These are phyloP conservation scores for Xestia rhomboidea DNA, from an alignment of 2,888 invertebrate species.

Conservation along the genomic window DNA sequence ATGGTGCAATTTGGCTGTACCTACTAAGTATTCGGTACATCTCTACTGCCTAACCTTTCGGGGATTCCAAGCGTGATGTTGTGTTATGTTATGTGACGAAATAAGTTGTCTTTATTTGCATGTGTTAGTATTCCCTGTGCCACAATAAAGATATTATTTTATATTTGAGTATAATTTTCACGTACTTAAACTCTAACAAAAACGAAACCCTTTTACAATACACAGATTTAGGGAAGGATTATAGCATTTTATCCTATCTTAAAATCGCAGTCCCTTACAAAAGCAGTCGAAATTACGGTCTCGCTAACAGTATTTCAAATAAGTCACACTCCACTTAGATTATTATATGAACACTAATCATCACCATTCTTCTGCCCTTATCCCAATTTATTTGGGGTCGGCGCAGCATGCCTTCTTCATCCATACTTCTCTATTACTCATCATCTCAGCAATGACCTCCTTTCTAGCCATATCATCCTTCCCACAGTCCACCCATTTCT, in stretches of 20 bases:
- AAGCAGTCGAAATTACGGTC: slow-evolving; percentile 21
- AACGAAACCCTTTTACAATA: background rate
- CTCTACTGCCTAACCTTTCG: too few species aligned
- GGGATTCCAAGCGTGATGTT: too few species aligned
- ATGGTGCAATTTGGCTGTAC: too few species aligned
- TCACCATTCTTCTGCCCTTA: too few species aligned
- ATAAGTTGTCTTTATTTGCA: background rate
- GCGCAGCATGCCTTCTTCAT: too few species aligned
- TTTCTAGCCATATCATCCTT: too few species aligned
- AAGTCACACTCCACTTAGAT: too few species aligned
- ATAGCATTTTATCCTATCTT: background rate
- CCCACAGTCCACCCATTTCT: too few species aligned
- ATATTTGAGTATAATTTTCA: background rate
- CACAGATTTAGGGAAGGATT: slow-evolving; percentile 5
- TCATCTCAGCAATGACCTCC: too few species aligned
- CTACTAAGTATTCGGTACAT: too few species aligned
- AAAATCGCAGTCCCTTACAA: slow-evolving; percentile 4
- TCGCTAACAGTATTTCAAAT: background rate
- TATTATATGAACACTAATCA: slow-evolving; percentile 39
- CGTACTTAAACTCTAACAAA: background rate
- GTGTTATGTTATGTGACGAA: background rate
- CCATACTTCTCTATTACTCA: too few species aligned
- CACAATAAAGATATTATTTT: background rate
- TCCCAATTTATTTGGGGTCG: too few species aligned
- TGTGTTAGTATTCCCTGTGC: background rate